Conservation (phyloP, 37 sponge, comb jelly and placozoan genomes). For the Tethya wilhelma region DNA sequence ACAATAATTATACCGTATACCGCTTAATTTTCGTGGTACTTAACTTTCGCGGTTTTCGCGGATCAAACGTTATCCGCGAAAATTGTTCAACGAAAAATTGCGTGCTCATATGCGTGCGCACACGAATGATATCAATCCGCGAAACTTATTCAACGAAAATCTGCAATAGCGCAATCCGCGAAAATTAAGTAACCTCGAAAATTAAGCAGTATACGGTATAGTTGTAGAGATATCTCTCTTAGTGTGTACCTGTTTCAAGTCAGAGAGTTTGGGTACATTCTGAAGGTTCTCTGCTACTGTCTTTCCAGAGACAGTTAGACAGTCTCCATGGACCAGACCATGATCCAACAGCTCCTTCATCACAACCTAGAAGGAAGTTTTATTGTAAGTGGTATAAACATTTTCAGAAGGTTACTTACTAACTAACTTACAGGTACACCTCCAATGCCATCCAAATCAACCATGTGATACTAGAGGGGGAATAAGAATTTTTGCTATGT, state of each 20-base stretch:
- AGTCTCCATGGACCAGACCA: slow-evolving; percentile 68
- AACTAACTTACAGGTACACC: slow-evolving; percentile 61
- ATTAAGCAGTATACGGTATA: no score
- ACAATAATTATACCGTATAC: no score
- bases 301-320: slow-evolving; percentile 74
- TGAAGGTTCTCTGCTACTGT: slow-evolving; percentile 71
- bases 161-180: no score
- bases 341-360: slow-evolving; percentile 68
- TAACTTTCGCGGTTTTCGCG: no score
- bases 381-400: neutral
- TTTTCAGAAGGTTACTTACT: neutral
- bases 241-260: slow-evolving; percentile 34
- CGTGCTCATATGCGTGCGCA: no score
- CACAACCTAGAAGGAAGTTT: slow-evolving; percentile 35
- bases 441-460: slow-evolving; percentile 70
- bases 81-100: no score
- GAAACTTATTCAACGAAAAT: no score
- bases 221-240: neutral
- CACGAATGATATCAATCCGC: no score
- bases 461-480: slow-evolving; percentile 66
- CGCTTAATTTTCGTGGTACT: no score
- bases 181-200: no score
- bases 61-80: no score
- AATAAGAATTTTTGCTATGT: neutral
- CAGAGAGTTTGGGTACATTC: slow-evolving; percentile 23